These are phyloP conservation scores for Thecophora atra DNA, from an alignment of 2,888 invertebrate species.

Conservation along the genomic window DNA sequence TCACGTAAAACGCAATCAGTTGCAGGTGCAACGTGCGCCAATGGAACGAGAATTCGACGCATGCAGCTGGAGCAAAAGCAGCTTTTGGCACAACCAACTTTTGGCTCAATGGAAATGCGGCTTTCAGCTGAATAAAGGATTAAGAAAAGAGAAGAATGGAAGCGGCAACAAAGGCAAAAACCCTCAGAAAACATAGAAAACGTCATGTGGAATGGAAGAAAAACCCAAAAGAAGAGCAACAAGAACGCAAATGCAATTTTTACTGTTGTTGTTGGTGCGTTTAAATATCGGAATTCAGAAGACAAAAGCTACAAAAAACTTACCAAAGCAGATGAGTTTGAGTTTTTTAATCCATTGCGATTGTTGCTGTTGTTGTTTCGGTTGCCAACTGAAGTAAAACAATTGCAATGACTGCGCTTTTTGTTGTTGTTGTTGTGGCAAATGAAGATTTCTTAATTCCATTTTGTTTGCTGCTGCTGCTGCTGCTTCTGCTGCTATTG, in stretches of 20 bases:
- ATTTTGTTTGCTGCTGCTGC: constrained; percentile 38
- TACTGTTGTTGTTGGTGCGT: background rate
- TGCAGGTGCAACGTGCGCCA: constrained; percentile 22
- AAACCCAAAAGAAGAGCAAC: constrained; percentile 18
- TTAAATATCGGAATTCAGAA: background rate
- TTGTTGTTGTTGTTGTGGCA: constrained; percentile 39
- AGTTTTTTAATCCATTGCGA: constrained; percentile 57
- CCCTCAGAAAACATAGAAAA: background rate
- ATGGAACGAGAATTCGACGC: background rate
- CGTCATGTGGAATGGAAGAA: background rate
- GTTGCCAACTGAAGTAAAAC: too few species aligned
- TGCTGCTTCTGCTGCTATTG: constrained; percentile 39
- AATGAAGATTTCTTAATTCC: constrained; percentile 43
- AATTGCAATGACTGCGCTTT: too few species aligned
- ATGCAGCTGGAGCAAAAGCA: constrained; percentile 4
- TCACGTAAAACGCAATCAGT: background rate
- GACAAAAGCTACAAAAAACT: constrained; percentile 43
- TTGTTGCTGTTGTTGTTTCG: constrained; percentile 23
- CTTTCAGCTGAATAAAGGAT: background rate
- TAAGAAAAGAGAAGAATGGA: background rate
- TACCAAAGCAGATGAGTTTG: constrained; percentile 54
- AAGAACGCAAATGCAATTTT: background rate
- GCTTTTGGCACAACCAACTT: background rate
- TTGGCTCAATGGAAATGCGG: background rate
- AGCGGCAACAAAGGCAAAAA: constrained; percentile 13